Evolutionary conservation across 2,888 invertebrate species (phyloP).

Genomic region (Limenitis camilla): DNA sequence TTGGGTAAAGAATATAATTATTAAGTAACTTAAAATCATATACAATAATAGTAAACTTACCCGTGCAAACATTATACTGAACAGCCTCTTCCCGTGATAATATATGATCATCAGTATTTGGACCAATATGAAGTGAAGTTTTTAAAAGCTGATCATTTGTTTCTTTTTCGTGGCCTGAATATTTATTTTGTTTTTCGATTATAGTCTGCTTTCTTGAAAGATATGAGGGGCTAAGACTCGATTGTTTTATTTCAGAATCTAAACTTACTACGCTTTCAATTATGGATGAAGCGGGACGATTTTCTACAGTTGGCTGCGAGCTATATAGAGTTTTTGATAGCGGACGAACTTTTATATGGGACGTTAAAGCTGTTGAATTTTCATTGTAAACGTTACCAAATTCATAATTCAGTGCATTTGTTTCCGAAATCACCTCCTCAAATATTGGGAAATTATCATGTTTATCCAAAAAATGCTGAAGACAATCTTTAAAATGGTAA

Average conservation of each 20-base stretch:
- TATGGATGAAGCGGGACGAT: slow-evolving; percentile 39
- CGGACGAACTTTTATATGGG: slow-evolving; percentile 56
- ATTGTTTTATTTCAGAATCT: slow-evolving; percentile 33
- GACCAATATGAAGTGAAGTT: slow-evolving; percentile 28
- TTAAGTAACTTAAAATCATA: no score
- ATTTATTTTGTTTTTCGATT: slow-evolving; percentile 33
- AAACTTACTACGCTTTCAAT: slow-evolving; percentile 75
- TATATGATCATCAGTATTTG: slow-evolving; percentile 28
- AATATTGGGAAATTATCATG: no score
- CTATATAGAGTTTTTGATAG: slow-evolving; percentile 37
- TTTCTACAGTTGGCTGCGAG: slow-evolving; percentile 16
- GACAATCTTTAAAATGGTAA: slow-evolving; percentile 43
- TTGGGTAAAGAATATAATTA: no score
- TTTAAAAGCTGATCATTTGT: slow-evolving; percentile 32
- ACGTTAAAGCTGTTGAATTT: not conserved
- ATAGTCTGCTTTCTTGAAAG: slow-evolving; percentile 18
- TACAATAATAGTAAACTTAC: no score
- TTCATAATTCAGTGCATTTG: slow-evolving; percentile 13
- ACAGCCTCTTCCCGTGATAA: no score
- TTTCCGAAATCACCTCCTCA: no score
- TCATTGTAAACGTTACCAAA: not conserved
- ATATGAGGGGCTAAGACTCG: slow-evolving; percentile 30
- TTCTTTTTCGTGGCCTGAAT: slow-evolving; percentile 48
- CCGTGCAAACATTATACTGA: no score
- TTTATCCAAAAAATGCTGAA: no score